Percentiles rank a stretch among this genome's conserved stretches.
These are phyloP conservation scores for Mus minutoides DNA, from an alignment of 2,797 vertebrate genomes.

Conservation along the genomic window DNA sequence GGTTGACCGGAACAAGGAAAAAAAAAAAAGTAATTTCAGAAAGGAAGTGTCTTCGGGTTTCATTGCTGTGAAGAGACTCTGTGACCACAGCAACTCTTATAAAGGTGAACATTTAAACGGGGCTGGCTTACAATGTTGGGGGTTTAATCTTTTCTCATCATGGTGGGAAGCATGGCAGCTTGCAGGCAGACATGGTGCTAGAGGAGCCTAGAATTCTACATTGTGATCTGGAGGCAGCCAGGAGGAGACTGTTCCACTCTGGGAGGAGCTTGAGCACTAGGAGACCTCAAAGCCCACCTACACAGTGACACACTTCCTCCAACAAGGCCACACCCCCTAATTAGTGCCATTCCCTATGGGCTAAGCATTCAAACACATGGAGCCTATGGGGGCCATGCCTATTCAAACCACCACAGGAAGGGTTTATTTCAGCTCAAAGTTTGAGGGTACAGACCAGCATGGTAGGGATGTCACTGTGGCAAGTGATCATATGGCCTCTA, in stretches of 20 bases:
- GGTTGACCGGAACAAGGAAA: too few relatives aligned
- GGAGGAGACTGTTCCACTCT: neutral
- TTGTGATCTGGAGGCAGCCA: too few relatives aligned
- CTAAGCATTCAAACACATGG: neutral
- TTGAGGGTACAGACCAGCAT: neutral
- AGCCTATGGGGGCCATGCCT: neutral
- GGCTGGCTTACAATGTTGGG: neutral
- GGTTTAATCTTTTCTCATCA: too few relatives aligned
- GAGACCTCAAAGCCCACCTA: neutral
- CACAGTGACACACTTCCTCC: neutral
- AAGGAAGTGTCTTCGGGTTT: too few relatives aligned
- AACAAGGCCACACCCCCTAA: neutral
- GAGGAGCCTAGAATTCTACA: too few relatives aligned
- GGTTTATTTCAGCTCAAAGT: neutral
- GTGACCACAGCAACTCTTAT: neutral
- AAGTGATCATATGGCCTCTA: neutral
- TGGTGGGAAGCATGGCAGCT: neutral
- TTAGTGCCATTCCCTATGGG: neutral
- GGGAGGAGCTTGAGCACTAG: neutral
- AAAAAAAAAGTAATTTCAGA: too few relatives aligned
- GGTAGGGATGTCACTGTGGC: neutral
- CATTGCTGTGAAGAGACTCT: too few relatives aligned
- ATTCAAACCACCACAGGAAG: neutral
- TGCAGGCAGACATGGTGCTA: too few relatives aligned
- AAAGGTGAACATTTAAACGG: neutral